Conservation (phyloP, 2,888 invertebrate genomes). For the Aspidiotus rigidus region DNA sequence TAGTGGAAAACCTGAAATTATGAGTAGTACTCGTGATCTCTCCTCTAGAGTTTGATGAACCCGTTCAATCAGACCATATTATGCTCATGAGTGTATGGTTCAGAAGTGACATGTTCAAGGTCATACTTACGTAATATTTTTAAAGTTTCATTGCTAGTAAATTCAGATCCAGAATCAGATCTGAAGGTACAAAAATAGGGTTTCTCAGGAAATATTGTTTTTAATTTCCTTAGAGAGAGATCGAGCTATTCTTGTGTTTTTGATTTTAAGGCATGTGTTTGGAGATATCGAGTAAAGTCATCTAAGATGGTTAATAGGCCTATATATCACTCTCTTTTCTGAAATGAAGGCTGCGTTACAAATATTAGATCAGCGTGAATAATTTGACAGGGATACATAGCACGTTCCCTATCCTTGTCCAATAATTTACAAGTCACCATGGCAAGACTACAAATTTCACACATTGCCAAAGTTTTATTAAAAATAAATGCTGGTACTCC, state of each 20-base stretch:
- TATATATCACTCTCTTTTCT: conserved; percentile 2
- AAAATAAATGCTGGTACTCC: conserved; percentile 2
- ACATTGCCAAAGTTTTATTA: neutral
- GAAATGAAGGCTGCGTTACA: neutral
- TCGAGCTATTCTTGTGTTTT: neutral
- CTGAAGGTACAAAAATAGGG: neutral
- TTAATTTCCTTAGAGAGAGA: neutral
- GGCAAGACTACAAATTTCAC: conserved; percentile 2
- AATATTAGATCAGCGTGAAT: conserved; percentile 10
- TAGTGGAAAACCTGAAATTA: neutral
- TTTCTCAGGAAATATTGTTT: conserved; percentile 8
- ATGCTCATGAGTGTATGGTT: neutral
- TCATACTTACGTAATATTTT: too few species aligned
- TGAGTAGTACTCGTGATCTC: neutral
- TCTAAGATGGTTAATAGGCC: conserved; percentile 2
- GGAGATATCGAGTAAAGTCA: conserved; percentile 3
- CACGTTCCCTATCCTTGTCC: conserved; percentile 4
- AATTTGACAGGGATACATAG: conserved; percentile 8
- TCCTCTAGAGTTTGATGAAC: neutral
- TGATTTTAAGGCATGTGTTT: neutral
- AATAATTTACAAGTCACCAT: neutral
- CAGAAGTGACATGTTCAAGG: too few species aligned
- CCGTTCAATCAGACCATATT: neutral
- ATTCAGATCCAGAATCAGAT: too few species aligned
- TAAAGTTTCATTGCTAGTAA: too few species aligned